Base-by-base conservation (phyloP, 2,797 vertebrate species). In the Typhlichthys subterraneus region DNA sequence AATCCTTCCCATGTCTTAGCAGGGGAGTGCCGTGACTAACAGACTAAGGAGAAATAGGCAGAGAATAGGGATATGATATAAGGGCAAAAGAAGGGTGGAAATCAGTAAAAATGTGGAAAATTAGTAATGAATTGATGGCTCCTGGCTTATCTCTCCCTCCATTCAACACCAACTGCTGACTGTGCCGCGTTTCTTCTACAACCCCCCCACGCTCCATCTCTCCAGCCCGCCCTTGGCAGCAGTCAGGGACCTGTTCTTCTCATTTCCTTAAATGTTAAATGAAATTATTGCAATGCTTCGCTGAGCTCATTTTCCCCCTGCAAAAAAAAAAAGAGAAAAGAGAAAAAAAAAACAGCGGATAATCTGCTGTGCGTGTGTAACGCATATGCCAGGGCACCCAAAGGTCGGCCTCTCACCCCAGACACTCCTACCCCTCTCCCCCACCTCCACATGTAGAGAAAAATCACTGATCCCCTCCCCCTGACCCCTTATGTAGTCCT, bases 121-220 rank as follows among this genome's bases (percentile, higher is more conserved):
- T 23, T 23, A 69, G 73, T 75, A 86, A 86, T 79, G 80, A 89
- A 89, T 79, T 70, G 75, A 79, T 74, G 72, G 79, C 82, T 81
- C 54, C 15, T 38, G 33, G 82, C 77, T 86, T 81, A 85, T 89
- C 81, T 82, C 67, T 78, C 63, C 63, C 71, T 81, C 72, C 71
- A 82, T 81, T 89, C 85, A 85, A 79, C 67, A 72, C 68, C 85
- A 87, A 84, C 73, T 89, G 87, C 89, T 91, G 89, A 91, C 82
- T 87, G 65, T 56, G 57, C 65, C 69, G 62, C 67, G 71, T 75
- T 59, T 73, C 63, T 42, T 53, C 52, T 12, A 53, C 15, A 9
- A 10, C 53, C 53, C 13, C 49, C 1, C 57, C 56, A 13, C 0
- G 23, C 38, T 12, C 59, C 51, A 29, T 11, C 57, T 50, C 57